Evolutionary conservation across 2,888 invertebrate genomes (phyloP).

Genomic region (Myopa tessellatipennis): DNA sequence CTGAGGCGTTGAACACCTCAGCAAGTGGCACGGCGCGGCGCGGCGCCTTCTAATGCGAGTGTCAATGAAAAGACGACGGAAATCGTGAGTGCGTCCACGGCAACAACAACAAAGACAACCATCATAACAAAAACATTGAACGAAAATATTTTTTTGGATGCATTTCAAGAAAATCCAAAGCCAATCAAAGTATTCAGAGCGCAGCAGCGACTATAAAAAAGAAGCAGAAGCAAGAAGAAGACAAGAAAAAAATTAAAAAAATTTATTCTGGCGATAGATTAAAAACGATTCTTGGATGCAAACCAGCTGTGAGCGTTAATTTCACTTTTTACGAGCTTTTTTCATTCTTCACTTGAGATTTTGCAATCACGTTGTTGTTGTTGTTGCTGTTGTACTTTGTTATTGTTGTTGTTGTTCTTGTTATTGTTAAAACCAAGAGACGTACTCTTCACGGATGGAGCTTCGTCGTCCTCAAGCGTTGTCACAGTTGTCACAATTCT

Average conservation of each 20-base stretch:
- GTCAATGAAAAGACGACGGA: constrained; percentile 30
- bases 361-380: background rate
- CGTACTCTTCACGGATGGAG: background rate
- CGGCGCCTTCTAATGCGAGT: background rate
- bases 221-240: constrained; percentile 7
- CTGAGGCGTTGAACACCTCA: background rate
- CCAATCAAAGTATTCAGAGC: constrained; percentile 31
- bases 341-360: background rate
- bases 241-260: background rate
- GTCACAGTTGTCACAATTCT: constrained; percentile 17
- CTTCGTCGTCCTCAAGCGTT: background rate
- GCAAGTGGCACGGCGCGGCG: background rate
- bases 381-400: background rate
- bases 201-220: background rate
- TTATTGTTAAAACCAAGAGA: background rate
- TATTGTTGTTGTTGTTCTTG: background rate
- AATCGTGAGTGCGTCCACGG: background rate
- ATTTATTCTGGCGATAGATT: background rate
- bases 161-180: constrained; percentile 27
- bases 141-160: constrained; percentile 18
- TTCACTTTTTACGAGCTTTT: constrained; percentile 49
- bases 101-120: background rate
- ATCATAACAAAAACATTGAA: constrained; percentile 1
- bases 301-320: constrained; percentile 58
- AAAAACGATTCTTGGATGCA: constrained; percentile 44